phyloP scores from a whole-genome alignment of 1,140 invertebrate species.

The Apolygus lucorum region DNA sequence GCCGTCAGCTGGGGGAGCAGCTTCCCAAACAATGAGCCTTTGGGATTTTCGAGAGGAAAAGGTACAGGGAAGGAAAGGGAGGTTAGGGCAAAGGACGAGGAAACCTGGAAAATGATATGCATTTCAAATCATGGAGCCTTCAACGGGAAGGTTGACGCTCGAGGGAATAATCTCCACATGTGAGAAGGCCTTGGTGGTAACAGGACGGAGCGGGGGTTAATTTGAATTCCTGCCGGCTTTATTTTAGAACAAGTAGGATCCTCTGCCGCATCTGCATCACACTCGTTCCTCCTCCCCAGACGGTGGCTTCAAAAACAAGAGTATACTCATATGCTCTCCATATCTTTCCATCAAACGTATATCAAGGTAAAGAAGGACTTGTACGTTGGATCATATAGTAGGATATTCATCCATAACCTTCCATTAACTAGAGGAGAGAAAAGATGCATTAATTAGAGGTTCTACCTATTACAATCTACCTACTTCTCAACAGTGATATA shows the following conservation, averaged over 20 bases:
- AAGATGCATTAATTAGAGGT: too few relatives aligned
- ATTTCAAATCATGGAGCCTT: constrained; percentile 5
- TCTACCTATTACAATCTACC: too few relatives aligned
- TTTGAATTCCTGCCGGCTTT: constrained; percentile 10
- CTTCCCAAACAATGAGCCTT: constrained; percentile 4
- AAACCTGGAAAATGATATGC: constrained; percentile 3
- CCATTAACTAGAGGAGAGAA: too few relatives aligned
- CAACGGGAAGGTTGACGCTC: constrained; percentile 1
- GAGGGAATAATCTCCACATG: constrained; percentile 16
- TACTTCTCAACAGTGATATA: too few relatives aligned
- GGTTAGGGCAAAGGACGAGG: neutral
- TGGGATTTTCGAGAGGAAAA: constrained; percentile 5
- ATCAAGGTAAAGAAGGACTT: too few relatives aligned
- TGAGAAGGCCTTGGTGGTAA: neutral
- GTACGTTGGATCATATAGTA: too few relatives aligned
- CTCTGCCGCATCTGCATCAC: neutral
- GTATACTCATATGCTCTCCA: too few relatives aligned
- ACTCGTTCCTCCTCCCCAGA: neutral
- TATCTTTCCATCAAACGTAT: too few relatives aligned
- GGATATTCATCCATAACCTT: too few relatives aligned
- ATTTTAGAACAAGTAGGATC: constrained; percentile 10
- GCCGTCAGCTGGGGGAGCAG: neutral
- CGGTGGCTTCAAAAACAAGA: too few relatives aligned
- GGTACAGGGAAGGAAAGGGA: neutral
- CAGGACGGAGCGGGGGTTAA: neutral